Base-by-base conservation (phyloP, 2,797 vertebrate genomes). In the Capromys pilorides region DNA sequence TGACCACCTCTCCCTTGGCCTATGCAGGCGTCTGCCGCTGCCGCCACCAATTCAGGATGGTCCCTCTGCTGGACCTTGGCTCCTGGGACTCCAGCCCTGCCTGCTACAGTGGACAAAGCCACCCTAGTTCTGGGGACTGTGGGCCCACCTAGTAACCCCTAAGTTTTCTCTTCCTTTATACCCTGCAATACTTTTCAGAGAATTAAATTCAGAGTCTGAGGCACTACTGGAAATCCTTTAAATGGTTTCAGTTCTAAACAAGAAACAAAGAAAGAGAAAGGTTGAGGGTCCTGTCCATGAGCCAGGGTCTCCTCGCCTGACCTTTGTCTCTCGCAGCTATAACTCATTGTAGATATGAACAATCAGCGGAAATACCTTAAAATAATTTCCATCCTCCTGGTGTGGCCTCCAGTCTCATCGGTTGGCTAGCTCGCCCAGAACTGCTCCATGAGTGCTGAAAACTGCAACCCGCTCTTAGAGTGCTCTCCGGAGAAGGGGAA, bases 321-420 rank as follows among this genome's bases (percentile, higher is more conserved):
- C 99, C 99, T 99, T 99, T 99, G 99, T 98, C 98, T 99, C 98
- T 96, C 98, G 97, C 96, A 98, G 98, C 98, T 98, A 99, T 99
- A 99, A 99, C 98, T 99, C 99, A 99, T 98, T 98, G 98, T 98
- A 98, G 98, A 99, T 99, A 99, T 98, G 99, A 99, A 99, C 99
- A 99, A 99, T 99, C 98, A 98, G 98, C 99, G 99, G 99, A 99
- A 99, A 99, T 99, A 99, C 99, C 99, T 99, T 99, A 99, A 99
- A 99, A 99, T 99, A 99, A 99, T 99, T 99, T 99, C 99, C 99
- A 99, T 99, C 99, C 99, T 99, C 98, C 98, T 97, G 98, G 98
- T 97, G 98, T 98, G 98, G 98, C 99, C 98, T 98, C 95, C 93
- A 96, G 97, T 98, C 98, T 97, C 98, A 97, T 97, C 97, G 86